Conservation (phyloP, 2,797 vertebrate species). For the Pangasius sanitwongsei region DNA sequence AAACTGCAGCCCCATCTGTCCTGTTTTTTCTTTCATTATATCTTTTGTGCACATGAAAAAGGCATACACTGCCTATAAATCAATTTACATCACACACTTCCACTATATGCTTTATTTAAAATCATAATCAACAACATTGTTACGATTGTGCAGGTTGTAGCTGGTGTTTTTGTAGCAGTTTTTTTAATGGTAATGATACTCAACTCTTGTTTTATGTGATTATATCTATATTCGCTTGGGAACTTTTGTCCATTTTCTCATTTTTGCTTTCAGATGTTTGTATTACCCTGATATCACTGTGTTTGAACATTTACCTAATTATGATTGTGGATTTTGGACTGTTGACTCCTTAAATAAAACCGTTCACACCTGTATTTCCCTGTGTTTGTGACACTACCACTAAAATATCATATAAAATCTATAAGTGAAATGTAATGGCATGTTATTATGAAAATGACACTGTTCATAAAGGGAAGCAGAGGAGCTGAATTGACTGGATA, state of each 20-base stretch:
- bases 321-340: neutral
- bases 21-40: neutral
- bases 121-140: neutral
- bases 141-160: neutral
- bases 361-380: neutral
- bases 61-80: neutral
- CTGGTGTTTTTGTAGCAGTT: neutral
- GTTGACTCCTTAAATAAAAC: neutral
- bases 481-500: neutral
- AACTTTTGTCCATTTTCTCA: neutral
- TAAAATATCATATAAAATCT: neutral
- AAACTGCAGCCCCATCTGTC: slow-evolving; percentile 19
- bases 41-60: neutral
- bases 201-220: neutral
- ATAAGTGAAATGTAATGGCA: neutral
- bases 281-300: neutral
- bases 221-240: neutral
- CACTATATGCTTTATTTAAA: neutral
- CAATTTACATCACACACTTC: neutral
- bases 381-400: neutral
- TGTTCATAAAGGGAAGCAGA: neutral
- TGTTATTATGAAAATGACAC: neutral
- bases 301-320: neutral
- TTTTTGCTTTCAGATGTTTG: neutral
- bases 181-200: neutral